phyloP scores from a whole-genome alignment of 2,113 vertebrate species.

The Seriola aureovittata region DNA sequence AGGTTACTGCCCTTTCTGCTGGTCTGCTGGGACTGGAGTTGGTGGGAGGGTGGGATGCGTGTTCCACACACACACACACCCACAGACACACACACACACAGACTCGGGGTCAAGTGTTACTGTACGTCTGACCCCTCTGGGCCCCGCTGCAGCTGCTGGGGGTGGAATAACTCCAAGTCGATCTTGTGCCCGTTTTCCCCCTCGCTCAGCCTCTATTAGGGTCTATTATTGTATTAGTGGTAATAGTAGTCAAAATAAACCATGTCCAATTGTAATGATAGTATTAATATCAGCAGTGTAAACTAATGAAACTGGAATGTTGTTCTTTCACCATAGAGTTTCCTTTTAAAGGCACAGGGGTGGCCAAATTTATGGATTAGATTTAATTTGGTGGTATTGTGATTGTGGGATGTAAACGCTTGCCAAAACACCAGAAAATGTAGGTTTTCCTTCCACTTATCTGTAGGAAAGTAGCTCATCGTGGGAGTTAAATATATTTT shows the following conservation, averaged over 20 bases:
- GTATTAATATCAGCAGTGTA: slow-evolving; percentile 84
- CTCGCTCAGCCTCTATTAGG: slow-evolving; percentile 78
- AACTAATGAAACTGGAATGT: slow-evolving; percentile 83
- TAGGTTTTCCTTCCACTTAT: slow-evolving; percentile 45
- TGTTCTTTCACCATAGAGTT: slow-evolving; percentile 75
- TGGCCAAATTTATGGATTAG: slow-evolving; percentile 79
- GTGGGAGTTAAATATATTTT: slow-evolving; percentile 28
- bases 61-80: slow-evolving; percentile 54
- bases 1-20: slow-evolving; percentile 85
- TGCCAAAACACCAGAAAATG: slow-evolving; percentile 60
- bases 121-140: slow-evolving; percentile 80
- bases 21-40: slow-evolving; percentile 74
- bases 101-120: slow-evolving; percentile 80
- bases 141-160: slow-evolving; percentile 75
- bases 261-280: slow-evolving; percentile 83
- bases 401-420: slow-evolving; percentile 58
- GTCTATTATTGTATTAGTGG: slow-evolving; percentile 86
- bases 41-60: slow-evolving; percentile 59
- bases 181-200: slow-evolving; percentile 59
- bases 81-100: slow-evolving; percentile 49
- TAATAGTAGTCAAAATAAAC: slow-evolving; percentile 88
- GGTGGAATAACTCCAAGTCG: slow-evolving; percentile 63
- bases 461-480: slow-evolving; percentile 22
- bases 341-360: slow-evolving; percentile 70
- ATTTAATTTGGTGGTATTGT: slow-evolving; percentile 72